phyloP scores from a whole-genome alignment of 2,797 vertebrate species.

The Argya squamiceps region DNA sequence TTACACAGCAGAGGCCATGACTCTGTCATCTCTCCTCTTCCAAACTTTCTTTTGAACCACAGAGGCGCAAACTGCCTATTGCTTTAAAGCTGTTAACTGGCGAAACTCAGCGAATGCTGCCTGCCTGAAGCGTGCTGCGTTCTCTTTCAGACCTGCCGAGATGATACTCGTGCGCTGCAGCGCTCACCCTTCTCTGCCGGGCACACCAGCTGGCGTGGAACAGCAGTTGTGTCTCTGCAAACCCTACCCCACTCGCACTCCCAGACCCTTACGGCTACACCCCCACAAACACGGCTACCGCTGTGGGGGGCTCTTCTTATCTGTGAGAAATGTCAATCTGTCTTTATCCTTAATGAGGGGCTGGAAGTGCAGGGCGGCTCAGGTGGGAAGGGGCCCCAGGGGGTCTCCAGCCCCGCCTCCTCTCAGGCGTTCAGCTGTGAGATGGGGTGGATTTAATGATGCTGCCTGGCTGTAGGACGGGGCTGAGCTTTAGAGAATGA shows the following conservation, averaged over 20 bases:
- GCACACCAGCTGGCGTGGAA: fast-evolving
- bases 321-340: neutral
- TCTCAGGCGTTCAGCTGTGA: neutral
- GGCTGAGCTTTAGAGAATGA: neutral
- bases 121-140: neutral
- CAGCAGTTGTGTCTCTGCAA: neutral
- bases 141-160: neutral
- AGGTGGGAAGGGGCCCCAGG: neutral
- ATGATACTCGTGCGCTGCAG: fast-evolving
- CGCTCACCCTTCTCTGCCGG: neutral
- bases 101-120: neutral
- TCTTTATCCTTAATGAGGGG: neutral
- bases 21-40: neutral
- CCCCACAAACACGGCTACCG: fast-evolving
- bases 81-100: neutral
- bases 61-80: neutral
- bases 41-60: neutral
- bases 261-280: neutral
- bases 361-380: neutral
- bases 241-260: fast-evolving
- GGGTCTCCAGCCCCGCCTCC: neutral
- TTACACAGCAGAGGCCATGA: neutral
- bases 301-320: neutral
- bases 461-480: neutral
- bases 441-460: neutral